Base-by-base conservation (phyloP, 2,888 invertebrate species). In the Sphaeridia pumilis region DNA sequence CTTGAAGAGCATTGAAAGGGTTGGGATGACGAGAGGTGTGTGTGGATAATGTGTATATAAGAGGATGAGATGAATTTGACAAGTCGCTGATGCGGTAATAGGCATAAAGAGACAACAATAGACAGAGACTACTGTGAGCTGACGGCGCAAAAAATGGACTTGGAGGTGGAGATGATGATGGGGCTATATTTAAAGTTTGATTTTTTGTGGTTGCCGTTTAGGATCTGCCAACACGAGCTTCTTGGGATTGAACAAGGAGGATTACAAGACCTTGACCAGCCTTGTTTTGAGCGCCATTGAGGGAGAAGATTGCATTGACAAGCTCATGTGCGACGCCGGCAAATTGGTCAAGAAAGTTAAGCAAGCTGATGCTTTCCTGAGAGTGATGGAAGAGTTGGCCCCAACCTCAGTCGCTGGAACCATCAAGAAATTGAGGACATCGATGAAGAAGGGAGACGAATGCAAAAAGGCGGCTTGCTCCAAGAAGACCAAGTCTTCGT, bases 301-400 rank as follows among this genome's bases (percentile, higher is more conserved):
- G 54, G 65, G 65, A 51, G 64, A 65, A 49, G 60, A 64, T 36
- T 65, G 65, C 44, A 56, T 61, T 10, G 65, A 65, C 44, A 64
- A 64, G 44, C 60, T 63, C 58, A 58, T 64, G 58, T 65, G 65
- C 48, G 64, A 64, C 55, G 64, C 64, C 36, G 59, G 64, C 31
- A 65, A 63, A 60, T 55, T 65, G 52, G 63, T 64, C 20, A 65
- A 65, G 58, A 64, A 62, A 58, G 61, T 65, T 10, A 65, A 65
- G 56, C 63, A 64, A 58, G 65, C 65, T 51, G 65, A 65, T 50
- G 58, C 63, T 31, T 65, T 61, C 54, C 59, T 65, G 51, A 65
- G 65, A 46, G 56, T 65, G 22, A 61, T 65, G 60, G 65, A 65
- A 58, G 65, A 65, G 48, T 61, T 62, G 48, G 65, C 65, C 50